phyloP scores from a whole-genome alignment of 1,140 invertebrate species.

The Heliconius nattereri region DNA sequence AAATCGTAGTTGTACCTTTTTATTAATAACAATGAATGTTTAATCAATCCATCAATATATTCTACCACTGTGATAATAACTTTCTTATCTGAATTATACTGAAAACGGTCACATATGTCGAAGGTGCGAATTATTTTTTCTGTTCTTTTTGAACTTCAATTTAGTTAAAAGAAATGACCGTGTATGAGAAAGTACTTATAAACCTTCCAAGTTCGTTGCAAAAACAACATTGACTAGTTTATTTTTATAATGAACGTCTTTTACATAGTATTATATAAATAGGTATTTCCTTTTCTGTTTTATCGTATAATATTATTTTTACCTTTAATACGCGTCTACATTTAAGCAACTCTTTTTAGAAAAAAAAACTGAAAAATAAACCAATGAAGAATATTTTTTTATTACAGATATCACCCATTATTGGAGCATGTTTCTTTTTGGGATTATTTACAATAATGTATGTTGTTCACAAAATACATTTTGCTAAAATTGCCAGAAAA shows the following conservation, averaged over 20 bases:
- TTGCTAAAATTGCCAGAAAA: conserved; percentile 41
- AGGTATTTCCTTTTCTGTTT: no score
- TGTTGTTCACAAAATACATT: conserved; percentile 49
- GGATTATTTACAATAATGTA: conserved; percentile 41
- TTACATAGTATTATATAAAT: no score
- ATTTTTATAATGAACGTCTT: no score
- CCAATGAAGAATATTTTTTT: not conserved
- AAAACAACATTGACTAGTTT: no score
- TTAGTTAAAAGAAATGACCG: not conserved
- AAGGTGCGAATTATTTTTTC: not conserved
- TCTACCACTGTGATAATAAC: not conserved
- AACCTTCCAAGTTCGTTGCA: not conserved
- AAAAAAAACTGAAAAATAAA: not conserved
- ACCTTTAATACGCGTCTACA: no score
- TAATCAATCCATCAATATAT: not conserved
- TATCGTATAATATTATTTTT: no score
- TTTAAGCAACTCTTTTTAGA: no score
- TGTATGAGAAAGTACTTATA: not conserved
- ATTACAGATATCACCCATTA: conserved; percentile 22
- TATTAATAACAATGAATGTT: no score
- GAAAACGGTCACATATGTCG: not conserved
- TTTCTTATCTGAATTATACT: not conserved
- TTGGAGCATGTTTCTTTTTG: conserved; percentile 26
- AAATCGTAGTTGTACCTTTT: not conserved
- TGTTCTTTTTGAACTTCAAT: not conserved